Evolutionary conservation across 2,113 vertebrate genomes (phyloP).

Genomic region (Scophthalmus maximus): DNA sequence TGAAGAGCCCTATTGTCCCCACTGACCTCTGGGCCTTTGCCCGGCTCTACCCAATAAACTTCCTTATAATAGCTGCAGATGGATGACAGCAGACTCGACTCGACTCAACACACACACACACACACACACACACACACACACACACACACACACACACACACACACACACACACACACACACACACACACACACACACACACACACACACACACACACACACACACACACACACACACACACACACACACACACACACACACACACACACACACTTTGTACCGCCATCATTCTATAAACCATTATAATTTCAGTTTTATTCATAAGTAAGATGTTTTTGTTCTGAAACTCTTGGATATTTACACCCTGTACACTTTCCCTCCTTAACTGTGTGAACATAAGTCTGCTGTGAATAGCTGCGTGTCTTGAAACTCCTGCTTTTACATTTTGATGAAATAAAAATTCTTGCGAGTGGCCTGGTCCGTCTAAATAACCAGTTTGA

Average conservation of each 20-base stretch:
- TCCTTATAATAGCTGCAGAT: constrained; percentile 36
- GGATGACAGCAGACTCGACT: constrained; percentile 14
- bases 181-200: background rate
- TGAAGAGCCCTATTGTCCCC: constrained; percentile 59
- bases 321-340: background rate
- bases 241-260: background rate
- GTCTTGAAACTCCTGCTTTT: no score
- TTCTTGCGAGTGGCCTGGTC: no score
- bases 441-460: no score
- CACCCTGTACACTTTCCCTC: no score
- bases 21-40: constrained; percentile 43
- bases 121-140: background rate
- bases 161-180: background rate
- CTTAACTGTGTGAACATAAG: no score
- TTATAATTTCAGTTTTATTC: background rate
- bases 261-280: background rate
- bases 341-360: no score
- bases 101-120: background rate
- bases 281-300: background rate
- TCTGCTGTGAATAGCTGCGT: no score
- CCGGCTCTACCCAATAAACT: constrained; percentile 34
- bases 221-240: background rate
- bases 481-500: no score
- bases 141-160: background rate
- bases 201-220: background rate